Conservation (phyloP, 2,888 invertebrate species). For the Exocentrus adspersus region DNA sequence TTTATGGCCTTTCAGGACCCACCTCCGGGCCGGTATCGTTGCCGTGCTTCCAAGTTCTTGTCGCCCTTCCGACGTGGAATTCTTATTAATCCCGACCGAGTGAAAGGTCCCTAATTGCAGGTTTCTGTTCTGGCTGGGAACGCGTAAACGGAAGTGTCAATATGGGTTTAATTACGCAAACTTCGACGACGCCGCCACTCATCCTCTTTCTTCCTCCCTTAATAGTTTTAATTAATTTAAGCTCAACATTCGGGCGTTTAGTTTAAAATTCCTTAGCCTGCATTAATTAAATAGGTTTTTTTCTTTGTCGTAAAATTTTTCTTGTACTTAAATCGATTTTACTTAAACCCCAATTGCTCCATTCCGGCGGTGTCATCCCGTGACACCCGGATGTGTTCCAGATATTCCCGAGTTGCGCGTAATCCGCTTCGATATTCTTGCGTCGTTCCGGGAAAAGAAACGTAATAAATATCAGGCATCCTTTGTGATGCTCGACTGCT, state of each 20-base stretch:
- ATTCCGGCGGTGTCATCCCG: background rate
- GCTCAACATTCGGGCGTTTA: constrained; percentile 23
- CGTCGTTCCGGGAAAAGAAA: background rate
- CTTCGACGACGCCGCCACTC: constrained; percentile 37
- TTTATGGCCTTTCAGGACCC: too few species aligned
- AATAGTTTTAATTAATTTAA: constrained; percentile 38
- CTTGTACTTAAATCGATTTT: background rate
- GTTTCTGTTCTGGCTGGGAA: constrained; percentile 5
- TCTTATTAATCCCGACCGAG: constrained; percentile 10
- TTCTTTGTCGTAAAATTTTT: background rate
- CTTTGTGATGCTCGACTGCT: background rate
- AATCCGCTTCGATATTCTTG: background rate
- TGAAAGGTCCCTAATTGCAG: constrained; percentile 13
- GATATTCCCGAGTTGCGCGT: background rate
- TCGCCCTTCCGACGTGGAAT: too few species aligned
- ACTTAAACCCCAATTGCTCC: background rate
- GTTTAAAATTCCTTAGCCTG: constrained; percentile 18
- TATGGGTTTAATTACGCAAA: constrained; percentile 51
- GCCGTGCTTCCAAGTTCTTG: too few species aligned
- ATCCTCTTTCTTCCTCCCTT: constrained; percentile 26
- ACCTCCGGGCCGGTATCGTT: too few species aligned
- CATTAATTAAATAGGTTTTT: constrained; percentile 24
- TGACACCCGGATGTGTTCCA: background rate
- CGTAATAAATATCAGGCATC: background rate
- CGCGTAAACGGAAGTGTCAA: constrained; percentile 47